A percentile compares a stretch with the other conserved stretches of the same genome.
These are phyloP conservation scores for Dicrurus megarhynchus DNA, from an alignment of 2,113 vertebrate species.

Conservation along the genomic window DNA sequence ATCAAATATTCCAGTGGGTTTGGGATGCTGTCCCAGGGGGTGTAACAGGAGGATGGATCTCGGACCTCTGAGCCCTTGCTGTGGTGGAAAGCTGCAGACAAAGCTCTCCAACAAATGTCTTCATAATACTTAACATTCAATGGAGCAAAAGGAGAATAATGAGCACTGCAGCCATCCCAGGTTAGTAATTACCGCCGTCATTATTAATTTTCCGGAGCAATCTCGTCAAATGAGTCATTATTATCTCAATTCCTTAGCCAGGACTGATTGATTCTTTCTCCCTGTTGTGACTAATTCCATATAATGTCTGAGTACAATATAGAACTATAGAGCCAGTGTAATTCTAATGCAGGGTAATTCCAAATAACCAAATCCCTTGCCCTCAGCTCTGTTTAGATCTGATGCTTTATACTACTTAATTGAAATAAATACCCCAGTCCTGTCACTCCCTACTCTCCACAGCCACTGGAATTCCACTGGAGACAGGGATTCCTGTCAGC, in stretches of 20 bases:
- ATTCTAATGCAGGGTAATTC: constrained; percentile 1
- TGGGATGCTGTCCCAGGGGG: neutral
- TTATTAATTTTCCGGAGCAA: constrained; percentile 72
- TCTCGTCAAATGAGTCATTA: constrained; percentile 60
- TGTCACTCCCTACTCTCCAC: neutral
- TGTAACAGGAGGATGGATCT: neutral
- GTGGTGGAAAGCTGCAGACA: neutral
- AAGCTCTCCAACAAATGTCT: neutral
- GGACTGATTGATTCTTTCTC: constrained; percentile 67
- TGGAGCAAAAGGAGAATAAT: constrained; percentile 46
- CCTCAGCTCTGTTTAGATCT: constrained; percentile 4
- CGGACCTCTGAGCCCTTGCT: neutral
- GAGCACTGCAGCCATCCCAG: constrained; percentile 43
- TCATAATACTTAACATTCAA: neutral
- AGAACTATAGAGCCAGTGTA: neutral
- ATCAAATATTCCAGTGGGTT: fast-evolving
- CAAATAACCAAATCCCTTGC: constrained; percentile 30
- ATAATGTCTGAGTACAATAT: constrained; percentile 40
- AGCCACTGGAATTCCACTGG: neutral
- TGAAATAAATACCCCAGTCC: constrained; percentile 14
- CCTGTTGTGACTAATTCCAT: constrained; percentile 67
- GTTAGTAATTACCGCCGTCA: constrained; percentile 65
- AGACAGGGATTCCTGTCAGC: neutral
- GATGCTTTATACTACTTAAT: neutral
- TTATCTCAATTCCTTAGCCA: constrained; percentile 61